Evolutionary conservation across 2,113 vertebrate species (phyloP), one percentile per base, ranked within the genome.

Genomic region (Poecilia latipinna): DNA sequence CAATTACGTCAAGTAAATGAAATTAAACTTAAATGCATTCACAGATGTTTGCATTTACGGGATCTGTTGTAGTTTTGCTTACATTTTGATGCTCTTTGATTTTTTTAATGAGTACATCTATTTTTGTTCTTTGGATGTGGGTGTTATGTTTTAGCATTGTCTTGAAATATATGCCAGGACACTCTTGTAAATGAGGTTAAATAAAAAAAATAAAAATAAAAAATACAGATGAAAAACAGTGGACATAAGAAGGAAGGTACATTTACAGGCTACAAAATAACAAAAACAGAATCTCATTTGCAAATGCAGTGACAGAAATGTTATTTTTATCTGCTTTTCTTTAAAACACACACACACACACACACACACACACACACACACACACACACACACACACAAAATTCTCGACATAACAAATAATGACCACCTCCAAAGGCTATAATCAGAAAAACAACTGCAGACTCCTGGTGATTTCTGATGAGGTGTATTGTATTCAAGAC

Each of bases 401-500:
- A 8, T 54, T 54, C 48, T 54, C 65, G 75, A n/a, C 35, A 61
- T 70, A 32, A 73, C 61, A 63, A 70, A 4, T 29, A 64, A 26
- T 12, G 69, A 44, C n/a, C 54, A 51, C 32, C 37, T 65, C 1
- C 42, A 12, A 19, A 22, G 44, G 60, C 72, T 72, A 74, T 72
- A 72, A 85, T 77, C 77, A 84, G 42, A 24, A 65, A 24, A 70
- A 68, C 66, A 42, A 74, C 61, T 66, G 65, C 51, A 70, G 26
- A 72, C 48, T 70, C 26, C 28, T 62, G 67, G 31, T 71, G 54
- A 33, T 75, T 75, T 39, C 33, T 76, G 68, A 80, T 84, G 24
- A 73, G 60, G 60, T 73, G 33, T 62, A 70, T 72, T 82, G 78
- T 75, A 69, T 65, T 76, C 67, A 85, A 64, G 63, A 44, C 42